A percentile compares a stretch with the other conserved stretches of the same genome.
These are phyloP conservation scores for Melinaea menophilus DNA, from an alignment of 2,888 invertebrate genomes.

Conservation along the genomic window DNA sequence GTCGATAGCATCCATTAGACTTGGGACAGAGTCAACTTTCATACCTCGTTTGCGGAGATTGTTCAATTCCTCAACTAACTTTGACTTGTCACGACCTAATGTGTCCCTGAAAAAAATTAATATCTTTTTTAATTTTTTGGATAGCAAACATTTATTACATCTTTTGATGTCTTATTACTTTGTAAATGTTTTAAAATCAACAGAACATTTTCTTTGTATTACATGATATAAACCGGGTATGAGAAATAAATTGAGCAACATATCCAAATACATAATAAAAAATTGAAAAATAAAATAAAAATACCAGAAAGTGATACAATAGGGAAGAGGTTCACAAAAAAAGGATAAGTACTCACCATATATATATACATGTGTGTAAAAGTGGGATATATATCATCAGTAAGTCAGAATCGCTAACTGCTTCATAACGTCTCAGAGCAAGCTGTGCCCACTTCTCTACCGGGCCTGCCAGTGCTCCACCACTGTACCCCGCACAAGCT, in stretches of 20 bases:
- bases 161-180: too few relatives aligned
- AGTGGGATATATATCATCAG: constrained; percentile 83
- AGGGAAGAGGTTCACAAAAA: background rate
- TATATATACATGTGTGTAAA: constrained; percentile 81
- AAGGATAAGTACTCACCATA: constrained; percentile 70
- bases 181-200: too few relatives aligned
- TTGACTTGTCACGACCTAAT: constrained; percentile 79
- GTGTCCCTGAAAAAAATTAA: constrained; percentile 73
- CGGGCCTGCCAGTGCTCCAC: constrained; percentile 75
- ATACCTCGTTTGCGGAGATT: constrained; percentile 82
- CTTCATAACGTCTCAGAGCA: constrained; percentile 83
- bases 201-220: too few relatives aligned
- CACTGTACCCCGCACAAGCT: constrained; percentile 74
- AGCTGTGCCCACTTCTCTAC: constrained; percentile 83
- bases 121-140: too few relatives aligned
- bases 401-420: constrained; percentile 83
- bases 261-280: too few relatives aligned
- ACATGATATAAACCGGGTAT: too few relatives aligned
- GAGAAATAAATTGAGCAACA: too few relatives aligned
- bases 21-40: constrained; percentile 78
- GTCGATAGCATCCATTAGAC: constrained; percentile 82
- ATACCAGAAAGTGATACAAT: too few relatives aligned
- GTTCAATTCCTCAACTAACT: constrained; percentile 78
- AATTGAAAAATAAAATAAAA: too few relatives aligned
- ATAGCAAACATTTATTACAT: too few relatives aligned